Percentiles rank a stretch among this genome's conserved stretches.
These are phyloP conservation scores for Chelonus formosanus DNA, from an alignment of 2,888 invertebrate species.

Conservation along the genomic window DNA sequence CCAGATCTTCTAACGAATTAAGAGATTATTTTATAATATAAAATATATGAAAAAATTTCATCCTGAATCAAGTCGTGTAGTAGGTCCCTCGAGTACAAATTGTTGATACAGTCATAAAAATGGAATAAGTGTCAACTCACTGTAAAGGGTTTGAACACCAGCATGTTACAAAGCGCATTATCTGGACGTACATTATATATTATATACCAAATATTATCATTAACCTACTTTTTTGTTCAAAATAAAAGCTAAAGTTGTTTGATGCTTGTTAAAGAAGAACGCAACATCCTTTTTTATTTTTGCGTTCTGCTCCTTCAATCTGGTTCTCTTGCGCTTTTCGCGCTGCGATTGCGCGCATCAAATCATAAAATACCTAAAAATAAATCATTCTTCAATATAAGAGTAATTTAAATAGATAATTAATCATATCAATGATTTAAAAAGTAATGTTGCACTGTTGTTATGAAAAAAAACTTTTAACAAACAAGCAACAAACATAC, in stretches of 20 bases:
- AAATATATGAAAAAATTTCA: conserved; percentile 16
- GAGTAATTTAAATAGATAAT: not conserved
- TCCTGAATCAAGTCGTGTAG: conserved; percentile 22
- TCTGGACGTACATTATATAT: conserved; percentile 18
- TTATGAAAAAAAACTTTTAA: not conserved
- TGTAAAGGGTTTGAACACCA: conserved; percentile 56
- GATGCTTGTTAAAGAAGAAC: conserved; percentile 70
- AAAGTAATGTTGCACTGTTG: too few relatives aligned
- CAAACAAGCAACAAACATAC: conserved; percentile 27
- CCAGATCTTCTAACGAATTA: not conserved
- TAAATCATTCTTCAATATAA: conserved; percentile 3
- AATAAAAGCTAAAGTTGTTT: conserved; percentile 40
- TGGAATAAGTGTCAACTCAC: conserved; percentile 50
- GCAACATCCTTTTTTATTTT: conserved; percentile 87
- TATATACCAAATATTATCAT: conserved; percentile 21
- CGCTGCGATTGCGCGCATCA: conserved; percentile 98
- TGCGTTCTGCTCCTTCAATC: conserved; percentile 86
- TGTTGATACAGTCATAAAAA: conserved; percentile 38
- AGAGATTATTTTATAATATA: conserved; percentile 13
- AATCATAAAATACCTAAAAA: conserved; percentile 95
- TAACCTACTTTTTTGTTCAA: conserved; percentile 29
- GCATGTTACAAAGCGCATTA: conserved; percentile 42
- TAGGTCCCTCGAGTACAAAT: conserved; percentile 38
- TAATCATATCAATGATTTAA: conserved; percentile 30
- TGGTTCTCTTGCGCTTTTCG: conserved; percentile 92